phyloP scores from a whole-genome alignment of 2,113 vertebrate genomes.

The Istiophorus platypterus region DNA sequence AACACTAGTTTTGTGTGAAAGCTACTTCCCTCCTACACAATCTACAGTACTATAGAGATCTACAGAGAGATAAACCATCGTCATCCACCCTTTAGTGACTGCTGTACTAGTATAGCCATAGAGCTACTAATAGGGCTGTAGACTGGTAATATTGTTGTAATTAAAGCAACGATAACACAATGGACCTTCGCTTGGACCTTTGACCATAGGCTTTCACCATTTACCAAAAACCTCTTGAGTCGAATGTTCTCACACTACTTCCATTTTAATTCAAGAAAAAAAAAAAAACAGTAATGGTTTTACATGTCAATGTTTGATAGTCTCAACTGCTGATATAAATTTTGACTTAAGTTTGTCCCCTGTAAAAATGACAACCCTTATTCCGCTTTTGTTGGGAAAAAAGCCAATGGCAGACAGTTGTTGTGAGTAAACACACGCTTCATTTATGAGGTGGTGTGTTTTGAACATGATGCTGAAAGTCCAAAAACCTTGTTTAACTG shows the following conservation, averaged over 20 bases:
- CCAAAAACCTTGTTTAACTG: background rate
- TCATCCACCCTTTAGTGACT: background rate
- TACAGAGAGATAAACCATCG: background rate
- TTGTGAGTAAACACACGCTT: background rate
- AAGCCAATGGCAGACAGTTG: background rate
- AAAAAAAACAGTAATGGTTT: background rate
- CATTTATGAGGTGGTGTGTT: background rate
- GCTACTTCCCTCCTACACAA: background rate
- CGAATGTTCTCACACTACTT: background rate
- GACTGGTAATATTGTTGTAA: too few relatives aligned
- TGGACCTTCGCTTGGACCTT: too few relatives aligned
- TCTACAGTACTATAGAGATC: background rate
- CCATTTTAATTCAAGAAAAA: background rate
- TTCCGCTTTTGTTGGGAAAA: background rate
- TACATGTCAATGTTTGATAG: background rate
- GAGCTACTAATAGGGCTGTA: too few relatives aligned
- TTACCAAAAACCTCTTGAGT: background rate
- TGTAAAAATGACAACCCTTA: background rate
- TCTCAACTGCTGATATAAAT: background rate
- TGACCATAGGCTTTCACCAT: background rate
- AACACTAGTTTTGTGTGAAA: background rate
- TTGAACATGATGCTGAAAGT: conserved; percentile 6
- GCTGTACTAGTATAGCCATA: too few relatives aligned
- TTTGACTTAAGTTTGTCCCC: background rate
- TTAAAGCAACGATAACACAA: too few relatives aligned